These are phyloP conservation scores for Pogonus chalceus DNA, from an alignment of 1,140 invertebrate species.

Conservation along the genomic window DNA sequence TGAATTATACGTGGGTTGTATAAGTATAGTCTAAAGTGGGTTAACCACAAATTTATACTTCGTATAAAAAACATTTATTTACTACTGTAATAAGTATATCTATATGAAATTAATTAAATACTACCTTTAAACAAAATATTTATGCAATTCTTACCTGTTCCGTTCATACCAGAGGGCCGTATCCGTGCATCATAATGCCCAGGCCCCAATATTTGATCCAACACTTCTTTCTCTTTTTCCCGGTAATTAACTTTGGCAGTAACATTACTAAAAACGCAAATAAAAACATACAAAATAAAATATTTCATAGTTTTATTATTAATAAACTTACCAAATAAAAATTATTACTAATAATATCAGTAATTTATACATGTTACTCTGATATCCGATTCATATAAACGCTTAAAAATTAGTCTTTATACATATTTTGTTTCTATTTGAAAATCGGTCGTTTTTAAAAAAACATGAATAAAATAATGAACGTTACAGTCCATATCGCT, in stretches of 20 bases:
- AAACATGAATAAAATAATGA: not conserved
- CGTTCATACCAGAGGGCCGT: conserved; percentile 76
- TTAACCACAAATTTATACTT: no score
- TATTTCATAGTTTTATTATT: not conserved
- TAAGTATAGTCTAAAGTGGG: no score
- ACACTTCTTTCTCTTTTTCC: conserved; percentile 81
- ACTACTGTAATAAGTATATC: no score
- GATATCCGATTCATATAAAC: not conserved
- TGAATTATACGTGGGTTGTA: no score
- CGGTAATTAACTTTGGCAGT: conserved; percentile 66
- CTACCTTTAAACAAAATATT: no score
- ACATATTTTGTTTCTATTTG: not conserved
- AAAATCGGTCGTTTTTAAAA: not conserved
- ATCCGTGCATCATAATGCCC: conserved; percentile 81
- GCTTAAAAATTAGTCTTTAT: not conserved
- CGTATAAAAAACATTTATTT: no score
- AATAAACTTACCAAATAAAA: not conserved
- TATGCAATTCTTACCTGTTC: conserved; percentile 68
- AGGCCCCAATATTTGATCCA: conserved; percentile 78
- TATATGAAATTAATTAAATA: no score
- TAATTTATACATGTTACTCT: not conserved
- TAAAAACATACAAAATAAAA: not conserved
- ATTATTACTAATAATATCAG: not conserved
- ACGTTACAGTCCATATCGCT: not conserved
- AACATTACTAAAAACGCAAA: not conserved